Conservation (phyloP, 2,888 invertebrate species). For the Dusona sp. region DNA sequence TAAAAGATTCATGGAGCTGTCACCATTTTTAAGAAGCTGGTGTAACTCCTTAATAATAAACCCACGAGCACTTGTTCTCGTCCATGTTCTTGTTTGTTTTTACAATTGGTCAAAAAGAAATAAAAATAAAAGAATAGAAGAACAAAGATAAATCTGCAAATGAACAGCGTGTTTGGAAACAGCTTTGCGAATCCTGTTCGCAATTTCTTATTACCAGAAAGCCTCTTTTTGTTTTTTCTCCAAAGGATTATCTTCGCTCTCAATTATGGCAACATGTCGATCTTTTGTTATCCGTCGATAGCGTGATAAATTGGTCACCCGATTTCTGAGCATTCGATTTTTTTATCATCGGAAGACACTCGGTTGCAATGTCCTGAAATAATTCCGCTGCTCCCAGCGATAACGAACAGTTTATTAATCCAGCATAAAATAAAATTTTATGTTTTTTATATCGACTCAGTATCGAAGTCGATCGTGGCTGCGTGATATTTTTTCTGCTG, state of each 20-base stretch:
- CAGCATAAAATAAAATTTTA: background rate
- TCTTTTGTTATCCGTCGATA: conserved; percentile 52
- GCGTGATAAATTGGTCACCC: conserved; percentile 52
- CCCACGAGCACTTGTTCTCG: background rate
- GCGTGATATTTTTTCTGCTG: too few species aligned
- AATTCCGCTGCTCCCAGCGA: conserved; percentile 73
- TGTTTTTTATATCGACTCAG: too few species aligned
- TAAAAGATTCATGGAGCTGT: too few species aligned
- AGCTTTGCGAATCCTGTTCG: conserved; percentile 12
- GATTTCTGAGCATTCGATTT: conserved; percentile 6
- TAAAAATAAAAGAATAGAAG: background rate
- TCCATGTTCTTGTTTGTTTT: conserved; percentile 5
- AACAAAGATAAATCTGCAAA: conserved; percentile 30
- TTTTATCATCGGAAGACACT: conserved; percentile 69
- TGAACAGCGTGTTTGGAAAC: conserved; percentile 4
- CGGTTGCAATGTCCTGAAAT: conserved; percentile 78
- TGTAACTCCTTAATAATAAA: background rate
- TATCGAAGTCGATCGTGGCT: too few species aligned
- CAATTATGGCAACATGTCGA: conserved; percentile 56
- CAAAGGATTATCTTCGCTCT: background rate
- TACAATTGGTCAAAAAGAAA: conserved; percentile 16
- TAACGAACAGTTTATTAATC: background rate
- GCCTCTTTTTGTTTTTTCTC: conserved; percentile 1
- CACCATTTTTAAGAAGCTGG: too few species aligned
- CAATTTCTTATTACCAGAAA: background rate